Percentiles rank a stretch among this genome's conserved stretches.
Evolutionary conservation across 2,888 invertebrate species (phyloP).

Genomic region (Agrotis segetum): DNA sequence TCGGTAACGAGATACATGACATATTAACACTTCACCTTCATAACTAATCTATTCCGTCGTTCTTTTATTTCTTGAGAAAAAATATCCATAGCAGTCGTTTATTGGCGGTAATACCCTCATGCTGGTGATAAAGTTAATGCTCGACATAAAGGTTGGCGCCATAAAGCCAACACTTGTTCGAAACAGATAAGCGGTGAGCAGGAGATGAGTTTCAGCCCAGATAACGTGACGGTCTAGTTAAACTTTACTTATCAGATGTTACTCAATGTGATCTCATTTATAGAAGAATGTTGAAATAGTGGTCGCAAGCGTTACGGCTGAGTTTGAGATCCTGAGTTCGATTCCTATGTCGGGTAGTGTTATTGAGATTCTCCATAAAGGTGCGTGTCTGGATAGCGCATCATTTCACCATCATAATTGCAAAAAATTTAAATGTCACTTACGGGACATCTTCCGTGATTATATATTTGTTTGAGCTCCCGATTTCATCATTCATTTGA

Average conservation of each 20-base stretch:
- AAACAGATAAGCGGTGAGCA: constrained; percentile 31
- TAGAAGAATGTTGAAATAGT: not conserved
- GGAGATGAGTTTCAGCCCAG: constrained; percentile 15
- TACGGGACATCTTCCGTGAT: no score
- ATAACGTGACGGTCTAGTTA: constrained; percentile 18
- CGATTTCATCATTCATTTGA: no score
- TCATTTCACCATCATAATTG: no score
- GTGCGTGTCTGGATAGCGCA: no score
- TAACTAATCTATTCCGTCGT: not conserved
- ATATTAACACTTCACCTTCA: not conserved
- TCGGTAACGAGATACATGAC: no score
- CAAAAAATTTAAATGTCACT: no score
- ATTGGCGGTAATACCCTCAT: constrained; percentile 24
- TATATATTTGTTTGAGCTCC: no score
- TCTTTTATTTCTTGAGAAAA: constrained; percentile 29
- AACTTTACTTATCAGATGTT: constrained; percentile 8
- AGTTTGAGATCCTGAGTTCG: no score
- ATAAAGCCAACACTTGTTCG: constrained; percentile 23
- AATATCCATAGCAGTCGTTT: constrained; percentile 25
- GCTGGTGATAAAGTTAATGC: constrained; percentile 45
- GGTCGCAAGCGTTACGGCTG: no score
- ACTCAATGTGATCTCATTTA: constrained; percentile 7
- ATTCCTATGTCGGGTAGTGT: no score
- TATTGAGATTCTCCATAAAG: no score
- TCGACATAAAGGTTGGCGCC: constrained; percentile 42